Conservation (phyloP, 1,140 invertebrate species). For the Lepidurus arcticus region DNA sequence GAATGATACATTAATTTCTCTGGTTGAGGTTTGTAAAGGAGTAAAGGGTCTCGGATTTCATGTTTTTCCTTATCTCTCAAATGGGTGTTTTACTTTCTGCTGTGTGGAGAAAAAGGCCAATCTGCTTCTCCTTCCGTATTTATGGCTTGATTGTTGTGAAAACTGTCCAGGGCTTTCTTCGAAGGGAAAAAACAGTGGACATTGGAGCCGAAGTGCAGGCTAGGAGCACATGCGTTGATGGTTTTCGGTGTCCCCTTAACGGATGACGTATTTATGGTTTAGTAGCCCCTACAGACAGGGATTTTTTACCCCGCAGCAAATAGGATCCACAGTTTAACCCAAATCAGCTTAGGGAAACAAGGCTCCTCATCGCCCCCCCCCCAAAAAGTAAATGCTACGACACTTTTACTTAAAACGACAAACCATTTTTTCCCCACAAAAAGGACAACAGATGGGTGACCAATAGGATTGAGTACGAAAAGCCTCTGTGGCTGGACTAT, state of each 20-base stretch:
- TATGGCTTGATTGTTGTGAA: no score
- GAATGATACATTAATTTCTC: no score
- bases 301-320: conserved; percentile 17
- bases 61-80: no score
- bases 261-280: conserved; percentile 6
- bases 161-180: no score
- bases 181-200: no score
- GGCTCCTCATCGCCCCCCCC: neutral
- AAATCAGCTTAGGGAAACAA: neutral
- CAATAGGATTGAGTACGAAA: neutral
- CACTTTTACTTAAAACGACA: neutral
- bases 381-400: neutral
- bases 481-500: neutral
- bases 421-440: neutral
- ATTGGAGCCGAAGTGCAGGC: no score
- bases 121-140: no score
- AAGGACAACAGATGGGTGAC: conserved; percentile 6
- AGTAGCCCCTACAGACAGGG: neutral
- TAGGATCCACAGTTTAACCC: conserved; percentile 4
- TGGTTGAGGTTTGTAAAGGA: no score
- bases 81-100: no score
- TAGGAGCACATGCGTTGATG: no score
- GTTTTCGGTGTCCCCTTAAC: neutral
- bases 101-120: no score
- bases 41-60: no score